These are phyloP conservation scores for Pseudomyrmex flavicornis DNA, from an alignment of 1,140 invertebrate genomes.

Conservation along the genomic window DNA sequence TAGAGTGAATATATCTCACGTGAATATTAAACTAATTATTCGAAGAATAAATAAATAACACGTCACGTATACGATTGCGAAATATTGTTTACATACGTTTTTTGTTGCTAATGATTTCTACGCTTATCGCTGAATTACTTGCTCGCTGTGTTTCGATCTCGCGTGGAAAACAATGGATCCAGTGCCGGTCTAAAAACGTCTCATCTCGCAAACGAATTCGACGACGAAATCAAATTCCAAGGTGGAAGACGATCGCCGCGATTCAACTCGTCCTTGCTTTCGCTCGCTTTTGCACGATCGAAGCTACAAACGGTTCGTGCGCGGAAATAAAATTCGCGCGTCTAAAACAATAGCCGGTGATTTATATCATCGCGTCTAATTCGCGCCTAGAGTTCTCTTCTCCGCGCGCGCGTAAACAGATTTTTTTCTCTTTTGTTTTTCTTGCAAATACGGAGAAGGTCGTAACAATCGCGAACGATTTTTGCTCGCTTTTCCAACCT, in stretches of 20 bases:
- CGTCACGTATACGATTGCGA: background rate
- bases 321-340: conserved; percentile 48
- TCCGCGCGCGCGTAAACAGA: conserved; percentile 9
- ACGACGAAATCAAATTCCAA: conserved; percentile 61
- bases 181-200: conserved; percentile 19
- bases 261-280: conserved; percentile 53
- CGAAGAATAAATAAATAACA: background rate
- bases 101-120: conserved; percentile 31
- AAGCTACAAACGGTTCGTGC: conserved; percentile 31
- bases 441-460: background rate
- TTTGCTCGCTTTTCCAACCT: conserved; percentile 1
- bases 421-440: conserved; percentile 1
- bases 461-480: conserved; percentile 1
- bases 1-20: conserved; percentile 15
- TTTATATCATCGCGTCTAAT: conserved; percentile 46
- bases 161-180: conserved; percentile 29
- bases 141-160: conserved; percentile 26
- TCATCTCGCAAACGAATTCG: conserved; percentile 41
- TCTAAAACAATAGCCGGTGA: conserved; percentile 38
- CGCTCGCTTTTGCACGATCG: conserved; percentile 47
- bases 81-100: background rate
- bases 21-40: background rate
- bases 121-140: conserved; percentile 33
- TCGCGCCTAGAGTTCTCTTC: background rate
- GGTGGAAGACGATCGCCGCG: conserved; percentile 56